phyloP scores from a whole-genome alignment of 1,140 invertebrate genomes.

The Penaeus vannamei region DNA sequence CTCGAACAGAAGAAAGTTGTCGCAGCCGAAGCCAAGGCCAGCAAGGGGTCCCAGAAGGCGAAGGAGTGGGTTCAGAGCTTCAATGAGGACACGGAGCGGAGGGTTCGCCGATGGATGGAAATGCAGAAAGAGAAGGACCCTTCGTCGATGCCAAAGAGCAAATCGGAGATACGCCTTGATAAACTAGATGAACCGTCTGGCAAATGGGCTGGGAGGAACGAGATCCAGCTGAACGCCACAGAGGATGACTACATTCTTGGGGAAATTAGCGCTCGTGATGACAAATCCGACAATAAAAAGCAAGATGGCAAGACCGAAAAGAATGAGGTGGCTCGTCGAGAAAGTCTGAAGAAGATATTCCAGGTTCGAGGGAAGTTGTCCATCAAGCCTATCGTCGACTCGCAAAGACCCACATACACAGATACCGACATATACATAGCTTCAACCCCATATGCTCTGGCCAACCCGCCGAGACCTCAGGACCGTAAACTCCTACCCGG shows the following conservation, averaged over 20 bases:
- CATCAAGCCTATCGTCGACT: slow-evolving; percentile 51
- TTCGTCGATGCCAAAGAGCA: slow-evolving; percentile 52
- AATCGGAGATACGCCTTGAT: slow-evolving; percentile 58
- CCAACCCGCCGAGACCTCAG: slow-evolving; percentile 2
- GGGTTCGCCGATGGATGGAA: slow-evolving; percentile 22
- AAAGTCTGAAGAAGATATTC: slow-evolving; percentile 56
- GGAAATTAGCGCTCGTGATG: not conserved
- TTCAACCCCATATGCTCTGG: slow-evolving; percentile 48
- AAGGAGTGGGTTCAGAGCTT: slow-evolving; percentile 56
- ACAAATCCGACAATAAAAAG: not conserved
- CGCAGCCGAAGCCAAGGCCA: not conserved
- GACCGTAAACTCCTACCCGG: not conserved
- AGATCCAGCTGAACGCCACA: slow-evolving; percentile 46
- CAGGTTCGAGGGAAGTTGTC: slow-evolving; percentile 55
- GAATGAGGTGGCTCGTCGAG: slow-evolving; percentile 36
- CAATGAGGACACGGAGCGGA: slow-evolving; percentile 26
- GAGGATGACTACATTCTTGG: not conserved
- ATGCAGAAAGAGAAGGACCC: slow-evolving; percentile 34
- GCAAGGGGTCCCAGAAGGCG: slow-evolving; percentile 38
- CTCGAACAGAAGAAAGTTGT: not conserved
- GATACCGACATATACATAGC: slow-evolving; percentile 49
- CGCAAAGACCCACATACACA: slow-evolving; percentile 44
- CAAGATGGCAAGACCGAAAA: slow-evolving; percentile 27
- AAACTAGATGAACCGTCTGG: slow-evolving; percentile 21
- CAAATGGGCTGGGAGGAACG: slow-evolving; percentile 46